Conservation (phyloP, 2,888 invertebrate species). For the Nebria brevicollis region DNA sequence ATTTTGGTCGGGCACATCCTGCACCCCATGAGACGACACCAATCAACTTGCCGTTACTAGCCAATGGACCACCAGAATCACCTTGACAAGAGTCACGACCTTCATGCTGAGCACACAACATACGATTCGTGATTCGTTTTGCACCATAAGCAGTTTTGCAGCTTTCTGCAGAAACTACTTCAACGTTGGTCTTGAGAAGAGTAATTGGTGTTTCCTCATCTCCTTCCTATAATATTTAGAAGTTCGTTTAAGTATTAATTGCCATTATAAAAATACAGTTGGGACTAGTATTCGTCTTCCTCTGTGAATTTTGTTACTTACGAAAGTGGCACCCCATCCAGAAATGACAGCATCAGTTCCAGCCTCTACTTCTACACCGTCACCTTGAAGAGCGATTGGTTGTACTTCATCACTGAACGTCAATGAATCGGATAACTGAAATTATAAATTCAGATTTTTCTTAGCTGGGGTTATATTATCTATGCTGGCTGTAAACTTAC, state of each 20-base stretch:
- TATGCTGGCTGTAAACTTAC: neutral
- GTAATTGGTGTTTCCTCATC: slow-evolving; percentile 1
- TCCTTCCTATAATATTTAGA: slow-evolving; percentile 6
- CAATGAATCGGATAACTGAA: neutral
- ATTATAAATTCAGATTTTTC: neutral
- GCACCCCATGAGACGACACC: slow-evolving; percentile 28
- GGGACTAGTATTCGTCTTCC: neutral
- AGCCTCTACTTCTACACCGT: slow-evolving; percentile 5
- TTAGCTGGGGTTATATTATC: too few relatives aligned
- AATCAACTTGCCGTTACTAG: neutral
- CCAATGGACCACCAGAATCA: slow-evolving; percentile 23
- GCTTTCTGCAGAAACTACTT: neutral
- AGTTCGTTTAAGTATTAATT: too few relatives aligned
- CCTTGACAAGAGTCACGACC: slow-evolving; percentile 33
- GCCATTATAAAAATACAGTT: neutral
- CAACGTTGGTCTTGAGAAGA: neutral
- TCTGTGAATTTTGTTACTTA: neutral
- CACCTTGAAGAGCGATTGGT: neutral
- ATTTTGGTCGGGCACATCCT: slow-evolving; percentile 19
- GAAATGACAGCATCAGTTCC: slow-evolving; percentile 18
- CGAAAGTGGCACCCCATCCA: slow-evolving; percentile 28
- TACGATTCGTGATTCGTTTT: slow-evolving; percentile 14
- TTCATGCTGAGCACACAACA: slow-evolving; percentile 29
- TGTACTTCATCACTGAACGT: neutral
- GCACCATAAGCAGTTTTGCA: slow-evolving; percentile 5